These are phyloP conservation scores for Engystomops pustulosus DNA, from an alignment of 2,113 vertebrate genomes.

Conservation along the genomic window DNA sequence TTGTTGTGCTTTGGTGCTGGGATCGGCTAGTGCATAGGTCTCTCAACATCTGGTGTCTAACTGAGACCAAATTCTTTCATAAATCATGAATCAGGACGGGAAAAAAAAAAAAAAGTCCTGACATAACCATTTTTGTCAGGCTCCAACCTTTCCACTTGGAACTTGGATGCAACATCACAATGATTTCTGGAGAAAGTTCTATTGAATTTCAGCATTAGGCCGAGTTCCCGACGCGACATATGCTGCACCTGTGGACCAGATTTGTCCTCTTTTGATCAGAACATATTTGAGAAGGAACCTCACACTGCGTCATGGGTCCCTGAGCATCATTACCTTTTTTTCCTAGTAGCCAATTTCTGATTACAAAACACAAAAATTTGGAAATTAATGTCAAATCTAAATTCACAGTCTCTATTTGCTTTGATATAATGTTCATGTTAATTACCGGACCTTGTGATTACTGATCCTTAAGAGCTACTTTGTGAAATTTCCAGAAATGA, in stretches of 20 bases:
- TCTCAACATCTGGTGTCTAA: slow-evolving; percentile 77
- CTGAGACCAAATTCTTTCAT: slow-evolving; percentile 61
- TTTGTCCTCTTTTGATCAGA: slow-evolving; percentile 60
- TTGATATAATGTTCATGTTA: background rate
- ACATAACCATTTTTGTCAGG: slow-evolving; percentile 67
- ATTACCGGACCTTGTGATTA: too few species aligned
- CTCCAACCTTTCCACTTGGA: slow-evolving; percentile 65
- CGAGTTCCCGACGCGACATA: background rate
- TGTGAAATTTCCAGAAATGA: background rate
- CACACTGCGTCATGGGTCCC: background rate
- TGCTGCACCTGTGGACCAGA: slow-evolving; percentile 12
- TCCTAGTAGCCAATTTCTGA: background rate
- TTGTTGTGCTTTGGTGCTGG: slow-evolving; percentile 67
- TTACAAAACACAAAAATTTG: background rate
- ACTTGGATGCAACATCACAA: slow-evolving; percentile 42
- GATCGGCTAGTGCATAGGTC: slow-evolving; percentile 61
- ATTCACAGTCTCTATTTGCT: background rate
- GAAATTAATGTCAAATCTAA: background rate
- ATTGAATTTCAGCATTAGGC: slow-evolving; percentile 44
- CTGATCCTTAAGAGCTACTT: background rate
- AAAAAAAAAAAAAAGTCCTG: slow-evolving; percentile 64
- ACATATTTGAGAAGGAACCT: slow-evolving; percentile 13
- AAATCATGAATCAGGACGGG: slow-evolving; percentile 63
- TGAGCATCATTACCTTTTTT: slow-evolving; percentile 9
- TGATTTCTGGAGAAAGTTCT: slow-evolving; percentile 17